Evolutionary conservation across 1,140 invertebrate species (phyloP), one percentile per base, ranked within the genome.

Genomic region (Musca domestica): DNA sequence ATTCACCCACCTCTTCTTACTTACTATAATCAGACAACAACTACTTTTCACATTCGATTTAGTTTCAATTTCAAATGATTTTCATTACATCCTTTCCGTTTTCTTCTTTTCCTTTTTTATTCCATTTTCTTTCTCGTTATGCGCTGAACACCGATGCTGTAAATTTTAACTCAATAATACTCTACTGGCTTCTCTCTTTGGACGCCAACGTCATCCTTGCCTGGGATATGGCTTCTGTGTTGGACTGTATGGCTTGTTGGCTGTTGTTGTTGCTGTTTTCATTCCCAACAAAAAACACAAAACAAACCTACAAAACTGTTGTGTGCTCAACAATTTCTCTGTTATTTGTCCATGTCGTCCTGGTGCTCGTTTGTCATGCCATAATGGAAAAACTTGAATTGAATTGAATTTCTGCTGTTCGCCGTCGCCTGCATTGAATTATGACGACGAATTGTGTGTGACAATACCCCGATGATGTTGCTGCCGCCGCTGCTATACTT

Each of bases 331-430:
- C 34, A 41, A 41, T 41, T 58, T n/a, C 56, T 19, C 7, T 23
- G 12, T 41, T 61, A 34, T 61, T 61, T 61, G 27, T 58, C 30
- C 54, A 17, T 30, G 54, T 41, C 34, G 54, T 41, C 34, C 10
- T 30, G 56, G 30, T 27, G 56, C 56, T 61, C 56, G 56, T 61
- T 61, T 61, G 27, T 61, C 56, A 61, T 61, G 9, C 19, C 2
- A 61, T 61, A 41, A 34, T 41, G 34, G 34, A 61, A 61, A 61
- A 61, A 61, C 30, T 61, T 34, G 56, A 41, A 41, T 61, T 17
- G 30, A 58, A 58, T 58, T 61, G 27, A 61, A 61, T 61, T 27
- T 41, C 10, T 41, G 34, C 4, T 41, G 10, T 9, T 41, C 10
- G 6, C 10, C 30, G 27, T 61, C 41, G 48, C 56, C 20, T 61